Percentiles rank a stretch among this genome's conserved stretches.
Evolutionary conservation across 2,888 invertebrate species (phyloP).

Genomic region (Rotaria sp.): DNA sequence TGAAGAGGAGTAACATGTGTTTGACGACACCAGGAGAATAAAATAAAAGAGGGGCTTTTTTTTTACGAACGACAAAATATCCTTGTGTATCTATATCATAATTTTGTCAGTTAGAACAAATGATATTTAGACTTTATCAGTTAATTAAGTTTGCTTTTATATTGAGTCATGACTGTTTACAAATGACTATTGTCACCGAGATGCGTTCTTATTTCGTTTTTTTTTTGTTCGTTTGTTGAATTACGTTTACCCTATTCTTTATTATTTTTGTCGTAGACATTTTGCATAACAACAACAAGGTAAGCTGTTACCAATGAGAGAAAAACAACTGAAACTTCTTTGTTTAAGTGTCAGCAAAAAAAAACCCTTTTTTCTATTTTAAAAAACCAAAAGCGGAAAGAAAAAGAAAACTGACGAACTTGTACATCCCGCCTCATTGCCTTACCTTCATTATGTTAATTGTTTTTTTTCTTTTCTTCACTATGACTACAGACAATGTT

Average conservation of each 20-base stretch:
- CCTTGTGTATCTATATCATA: not conserved
- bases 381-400: too few relatives aligned
- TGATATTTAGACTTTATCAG: not conserved
- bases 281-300: slow-evolving; percentile 11
- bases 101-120: not conserved
- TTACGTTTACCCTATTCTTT: not conserved
- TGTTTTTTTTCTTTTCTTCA: too few relatives aligned
- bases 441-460: too few relatives aligned
- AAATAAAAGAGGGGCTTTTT: not conserved
- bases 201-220: not conserved
- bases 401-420: too few relatives aligned
- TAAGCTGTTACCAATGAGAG: not conserved
- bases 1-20: not conserved
- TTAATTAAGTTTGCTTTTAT: not conserved
- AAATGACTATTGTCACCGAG: slow-evolving; percentile 8
- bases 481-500: too few relatives aligned
- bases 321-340: not conserved
- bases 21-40: not conserved
- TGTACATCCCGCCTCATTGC: too few relatives aligned
- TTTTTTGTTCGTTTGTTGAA: not conserved
- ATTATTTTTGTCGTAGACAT: not conserved
- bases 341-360: not conserved
- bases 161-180: not conserved
- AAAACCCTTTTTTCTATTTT: too few relatives aligned
- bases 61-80: not conserved